A percentile compares a stretch with the other conserved stretches of the same genome.
Evolutionary conservation across 2,113 vertebrate species (phyloP).

Genomic region (Catharus fuscescens): DNA sequence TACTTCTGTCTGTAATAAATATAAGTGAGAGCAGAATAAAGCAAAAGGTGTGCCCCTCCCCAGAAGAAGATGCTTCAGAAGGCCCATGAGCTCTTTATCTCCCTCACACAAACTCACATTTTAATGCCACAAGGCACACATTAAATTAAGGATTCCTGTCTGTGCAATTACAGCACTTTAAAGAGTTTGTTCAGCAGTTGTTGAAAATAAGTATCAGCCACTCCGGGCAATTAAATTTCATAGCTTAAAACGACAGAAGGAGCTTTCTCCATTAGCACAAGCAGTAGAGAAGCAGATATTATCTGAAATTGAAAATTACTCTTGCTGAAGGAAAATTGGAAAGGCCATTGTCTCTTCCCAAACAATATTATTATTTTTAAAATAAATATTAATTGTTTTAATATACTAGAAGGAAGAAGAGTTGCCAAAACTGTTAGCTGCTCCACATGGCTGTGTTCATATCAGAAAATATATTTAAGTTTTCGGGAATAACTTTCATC

Average conservation of each 20-base stretch:
- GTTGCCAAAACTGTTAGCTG: not conserved
- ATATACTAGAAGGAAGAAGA: not conserved
- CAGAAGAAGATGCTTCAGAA: not conserved
- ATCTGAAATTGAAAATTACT: slow-evolving; percentile 36
- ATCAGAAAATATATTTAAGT: not conserved
- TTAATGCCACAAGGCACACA: not conserved
- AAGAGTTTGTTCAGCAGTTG: slow-evolving; percentile 59
- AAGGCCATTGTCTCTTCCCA: not conserved
- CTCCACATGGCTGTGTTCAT: not conserved
- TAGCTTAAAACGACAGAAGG: not conserved
- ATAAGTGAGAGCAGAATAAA: not conserved
- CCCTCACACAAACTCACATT: not conserved
- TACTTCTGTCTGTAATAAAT: not conserved
- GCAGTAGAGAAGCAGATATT: not conserved
- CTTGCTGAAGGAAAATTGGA: not conserved
- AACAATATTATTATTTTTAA: not conserved
- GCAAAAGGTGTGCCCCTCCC: not conserved
- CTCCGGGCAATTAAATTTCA: slow-evolving; percentile 54
- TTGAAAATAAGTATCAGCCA: slow-evolving; percentile 51
- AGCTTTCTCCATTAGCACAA: slow-evolving; percentile 23
- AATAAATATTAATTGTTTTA: slow-evolving; percentile 12
- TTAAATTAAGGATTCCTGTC: slow-evolving; percentile 38
- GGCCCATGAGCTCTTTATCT: not conserved
- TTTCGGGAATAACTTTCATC: not conserved
- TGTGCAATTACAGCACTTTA: slow-evolving; percentile 33